Evolutionary conservation across 2,113 vertebrate species (phyloP).

Genomic region (Triplophysa siluroides): DNA sequence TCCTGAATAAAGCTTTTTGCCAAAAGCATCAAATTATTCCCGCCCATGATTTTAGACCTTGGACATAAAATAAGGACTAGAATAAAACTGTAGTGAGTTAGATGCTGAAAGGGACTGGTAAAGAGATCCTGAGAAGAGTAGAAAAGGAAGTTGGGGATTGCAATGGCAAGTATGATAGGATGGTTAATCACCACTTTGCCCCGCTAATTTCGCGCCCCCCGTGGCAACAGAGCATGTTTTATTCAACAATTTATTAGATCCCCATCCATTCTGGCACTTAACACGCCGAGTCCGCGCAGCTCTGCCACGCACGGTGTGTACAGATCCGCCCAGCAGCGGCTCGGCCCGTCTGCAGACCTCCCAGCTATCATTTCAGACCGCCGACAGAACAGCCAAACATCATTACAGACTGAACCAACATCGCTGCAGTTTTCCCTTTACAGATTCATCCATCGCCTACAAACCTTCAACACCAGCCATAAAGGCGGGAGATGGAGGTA

Average conservation of each 20-base stretch:
- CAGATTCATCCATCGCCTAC: neutral
- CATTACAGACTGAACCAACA: slow-evolving; percentile 39
- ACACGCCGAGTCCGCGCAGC: slow-evolving; percentile 44
- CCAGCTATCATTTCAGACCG: slow-evolving; percentile 31
- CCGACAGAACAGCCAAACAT: slow-evolving; percentile 31
- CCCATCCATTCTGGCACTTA: slow-evolving; percentile 67
- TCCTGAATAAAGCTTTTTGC: no score
- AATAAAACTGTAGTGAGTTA: neutral
- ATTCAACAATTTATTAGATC: slow-evolving; percentile 77
- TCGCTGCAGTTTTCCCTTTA: slow-evolving; percentile 11
- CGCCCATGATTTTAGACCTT: neutral
- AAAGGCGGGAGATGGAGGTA: slow-evolving; percentile 5
- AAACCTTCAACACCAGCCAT: slow-evolving; percentile 26
- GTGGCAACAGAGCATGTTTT: slow-evolving; percentile 82
- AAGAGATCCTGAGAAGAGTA: slow-evolving; percentile 36
- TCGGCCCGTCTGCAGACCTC: slow-evolving; percentile 24
- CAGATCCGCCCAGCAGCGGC: slow-evolving; percentile 32
- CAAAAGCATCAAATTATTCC: no score
- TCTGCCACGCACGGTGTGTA: slow-evolving; percentile 26
- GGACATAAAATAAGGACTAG: neutral
- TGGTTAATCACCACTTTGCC: slow-evolving; percentile 82
- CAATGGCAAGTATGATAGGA: slow-evolving; percentile 74
- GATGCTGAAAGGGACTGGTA: neutral
- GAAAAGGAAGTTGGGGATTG: slow-evolving; percentile 71
- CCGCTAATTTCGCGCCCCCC: slow-evolving; percentile 78